phyloP scores from a whole-genome alignment of 2,797 vertebrate genomes.

The Alauda arvensis region DNA sequence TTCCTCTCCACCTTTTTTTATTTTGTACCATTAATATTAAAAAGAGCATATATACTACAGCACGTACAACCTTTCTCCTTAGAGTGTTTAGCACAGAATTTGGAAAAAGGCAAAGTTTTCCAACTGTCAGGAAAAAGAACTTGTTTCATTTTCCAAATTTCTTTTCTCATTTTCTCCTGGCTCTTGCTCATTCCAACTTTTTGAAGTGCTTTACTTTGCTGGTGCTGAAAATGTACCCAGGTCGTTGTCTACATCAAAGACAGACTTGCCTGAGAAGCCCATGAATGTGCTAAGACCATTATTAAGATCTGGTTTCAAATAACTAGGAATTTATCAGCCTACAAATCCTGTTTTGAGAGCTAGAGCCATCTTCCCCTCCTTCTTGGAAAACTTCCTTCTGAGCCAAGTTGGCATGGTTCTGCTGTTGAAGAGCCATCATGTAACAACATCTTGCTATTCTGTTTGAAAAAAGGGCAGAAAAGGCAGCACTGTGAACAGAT shows the following conservation, averaged over 20 bases:
- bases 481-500: neutral
- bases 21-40: neutral
- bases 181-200: neutral
- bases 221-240: neutral
- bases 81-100: neutral
- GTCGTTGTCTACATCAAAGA: neutral
- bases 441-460: neutral
- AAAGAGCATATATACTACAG: neutral
- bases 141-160: neutral
- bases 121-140: neutral
- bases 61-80: neutral
- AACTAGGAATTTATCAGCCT: neutral
- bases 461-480: neutral
- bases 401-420: neutral
- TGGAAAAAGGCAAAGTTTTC: neutral
- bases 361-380: neutral
- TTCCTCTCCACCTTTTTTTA: neutral
- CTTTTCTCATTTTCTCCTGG: neutral
- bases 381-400: neutral
- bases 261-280: neutral
- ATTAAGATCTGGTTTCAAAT: neutral
- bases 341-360: neutral
- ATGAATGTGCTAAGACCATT: neutral
- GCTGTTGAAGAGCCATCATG: neutral
- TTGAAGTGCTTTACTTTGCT: neutral